phyloP scores from a whole-genome alignment of 2,113 vertebrate species.

The Thryonomys swinderianus region DNA sequence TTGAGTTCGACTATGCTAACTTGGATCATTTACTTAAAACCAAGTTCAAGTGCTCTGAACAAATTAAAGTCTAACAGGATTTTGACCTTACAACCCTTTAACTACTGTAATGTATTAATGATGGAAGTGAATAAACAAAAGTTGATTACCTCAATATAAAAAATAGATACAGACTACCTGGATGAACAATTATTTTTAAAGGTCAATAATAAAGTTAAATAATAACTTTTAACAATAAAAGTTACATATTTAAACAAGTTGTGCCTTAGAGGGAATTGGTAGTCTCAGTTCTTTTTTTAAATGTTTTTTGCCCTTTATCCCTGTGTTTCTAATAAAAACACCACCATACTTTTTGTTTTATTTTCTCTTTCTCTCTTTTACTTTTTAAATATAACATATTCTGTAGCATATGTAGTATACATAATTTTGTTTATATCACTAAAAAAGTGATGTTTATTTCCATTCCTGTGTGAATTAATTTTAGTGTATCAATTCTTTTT shows the following conservation, averaged over 20 bases:
- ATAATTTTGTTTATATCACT: background rate
- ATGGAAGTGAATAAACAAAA: background rate
- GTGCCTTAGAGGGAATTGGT: background rate
- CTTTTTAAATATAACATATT: background rate
- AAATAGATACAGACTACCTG: background rate
- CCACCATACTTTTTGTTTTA: background rate
- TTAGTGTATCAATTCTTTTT: background rate
- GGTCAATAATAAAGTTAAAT: background rate
- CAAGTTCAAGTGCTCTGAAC: background rate
- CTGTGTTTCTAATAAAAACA: background rate
- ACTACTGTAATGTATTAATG: background rate
- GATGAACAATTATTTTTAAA: background rate
- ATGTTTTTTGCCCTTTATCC: background rate
- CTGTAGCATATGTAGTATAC: background rate
- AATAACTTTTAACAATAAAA: background rate
- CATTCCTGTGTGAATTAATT: background rate
- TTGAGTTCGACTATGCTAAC: background rate
- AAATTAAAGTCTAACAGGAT: background rate
- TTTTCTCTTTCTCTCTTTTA: background rate
- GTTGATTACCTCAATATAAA: background rate
- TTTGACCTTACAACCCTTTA: background rate
- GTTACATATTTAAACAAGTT: background rate
- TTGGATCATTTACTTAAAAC: background rate
- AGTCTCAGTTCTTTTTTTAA: background rate
- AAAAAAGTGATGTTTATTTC: background rate